These are phyloP conservation scores for Ictalurus furcatus DNA, from an alignment of 2,113 vertebrate species.

Conservation along the genomic window DNA sequence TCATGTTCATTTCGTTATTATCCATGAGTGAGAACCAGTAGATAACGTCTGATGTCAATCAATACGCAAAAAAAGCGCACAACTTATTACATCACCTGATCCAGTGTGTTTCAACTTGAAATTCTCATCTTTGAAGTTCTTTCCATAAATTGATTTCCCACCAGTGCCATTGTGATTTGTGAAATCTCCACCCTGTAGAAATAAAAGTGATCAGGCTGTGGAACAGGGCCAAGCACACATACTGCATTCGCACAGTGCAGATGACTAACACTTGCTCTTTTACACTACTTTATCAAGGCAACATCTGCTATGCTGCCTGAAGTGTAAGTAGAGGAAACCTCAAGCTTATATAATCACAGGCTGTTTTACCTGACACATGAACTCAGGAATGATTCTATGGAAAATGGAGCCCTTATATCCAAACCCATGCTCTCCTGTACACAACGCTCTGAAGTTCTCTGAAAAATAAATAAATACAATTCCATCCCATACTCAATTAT, in stretches of 20 bases:
- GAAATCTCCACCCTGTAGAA: slow-evolving; percentile 88
- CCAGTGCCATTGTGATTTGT: slow-evolving; percentile 91
- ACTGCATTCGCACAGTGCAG: neutral
- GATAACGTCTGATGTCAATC: neutral
- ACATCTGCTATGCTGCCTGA: neutral
- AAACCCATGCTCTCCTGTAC: slow-evolving; percentile 90
- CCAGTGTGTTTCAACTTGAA: slow-evolving; percentile 86
- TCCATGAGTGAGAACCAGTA: neutral
- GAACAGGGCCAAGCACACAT: neutral
- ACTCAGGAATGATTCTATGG: slow-evolving; percentile 89
- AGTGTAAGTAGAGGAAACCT: neutral
- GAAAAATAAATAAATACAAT: slow-evolving; percentile 43
- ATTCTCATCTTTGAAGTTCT: slow-evolving; percentile 92
- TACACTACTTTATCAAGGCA: neutral
- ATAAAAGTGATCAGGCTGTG: neutral
- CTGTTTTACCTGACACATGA: slow-evolving; percentile 91
- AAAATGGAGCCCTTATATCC: slow-evolving; percentile 94
- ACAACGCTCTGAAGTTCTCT: slow-evolving; percentile 92
- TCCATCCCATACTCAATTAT: neutral
- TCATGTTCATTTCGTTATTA: neutral
- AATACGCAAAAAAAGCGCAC: neutral
- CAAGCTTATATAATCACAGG: neutral
- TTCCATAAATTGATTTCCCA: slow-evolving; percentile 94
- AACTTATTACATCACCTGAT: slow-evolving; percentile 75
- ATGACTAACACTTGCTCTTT: neutral